Conservation (phyloP, 2,113 vertebrate species). For the Syngnathus scovelli region DNA sequence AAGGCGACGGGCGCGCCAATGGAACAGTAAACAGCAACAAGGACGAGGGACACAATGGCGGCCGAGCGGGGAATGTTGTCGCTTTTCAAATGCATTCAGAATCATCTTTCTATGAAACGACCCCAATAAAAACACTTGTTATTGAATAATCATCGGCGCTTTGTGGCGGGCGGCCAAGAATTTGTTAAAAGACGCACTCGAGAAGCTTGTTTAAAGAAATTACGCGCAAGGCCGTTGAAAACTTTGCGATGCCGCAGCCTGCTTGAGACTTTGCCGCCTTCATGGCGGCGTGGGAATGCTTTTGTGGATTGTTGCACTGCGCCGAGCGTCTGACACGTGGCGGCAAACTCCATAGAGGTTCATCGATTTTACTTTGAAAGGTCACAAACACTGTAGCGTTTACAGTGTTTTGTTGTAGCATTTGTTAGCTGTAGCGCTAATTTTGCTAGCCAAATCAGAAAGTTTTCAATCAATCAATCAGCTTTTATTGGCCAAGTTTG, state of each 20-base stretch:
- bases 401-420: too few species aligned
- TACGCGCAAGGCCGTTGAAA: conserved; percentile 32
- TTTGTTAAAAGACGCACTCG: conserved; percentile 23
- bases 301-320: neutral
- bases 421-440: too few species aligned
- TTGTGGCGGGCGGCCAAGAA: neutral
- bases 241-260: conserved; percentile 44
- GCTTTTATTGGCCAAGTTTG: too few species aligned
- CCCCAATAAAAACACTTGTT: neutral
- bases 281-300: conserved; percentile 13
- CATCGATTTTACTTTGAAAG: too few species aligned
- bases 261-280: conserved; percentile 43
- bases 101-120: neutral
- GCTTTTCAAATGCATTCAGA: conserved; percentile 1
- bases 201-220: conserved; percentile 10
- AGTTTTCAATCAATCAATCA: too few species aligned
- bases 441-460: too few species aligned
- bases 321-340: neutral
- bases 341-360: neutral
- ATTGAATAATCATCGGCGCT: conserved; percentile 3
- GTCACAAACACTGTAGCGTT: too few species aligned
- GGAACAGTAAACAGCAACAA: conserved; percentile 5
- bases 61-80: neutral
- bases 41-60: conserved; percentile 5
- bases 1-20: neutral